Evolutionary conservation across 2,888 invertebrate species (phyloP), one percentile per base, ranked within the genome.

Genomic region (Pseudoips prasinana): DNA sequence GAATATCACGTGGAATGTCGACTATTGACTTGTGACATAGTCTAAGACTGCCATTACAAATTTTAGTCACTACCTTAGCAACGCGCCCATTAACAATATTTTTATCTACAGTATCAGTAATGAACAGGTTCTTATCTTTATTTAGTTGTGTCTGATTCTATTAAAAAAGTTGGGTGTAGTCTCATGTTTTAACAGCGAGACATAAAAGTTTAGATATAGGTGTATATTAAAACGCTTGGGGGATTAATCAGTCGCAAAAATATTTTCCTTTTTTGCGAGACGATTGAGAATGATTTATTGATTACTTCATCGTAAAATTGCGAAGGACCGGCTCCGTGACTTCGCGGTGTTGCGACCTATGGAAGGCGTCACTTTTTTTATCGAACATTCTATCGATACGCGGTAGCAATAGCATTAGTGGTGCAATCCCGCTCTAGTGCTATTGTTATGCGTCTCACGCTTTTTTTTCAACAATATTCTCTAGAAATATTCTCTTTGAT

Each of bases 1-100:
- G 79, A 78, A 70, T 73, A 74, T 67, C 58, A 65, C 46, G 55
- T 41, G 70, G 73, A 73, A 73, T 79, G 74, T 63, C 53, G 47
- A 51, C 44, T 61, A 65, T 64, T 58, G 57, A 57, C 63, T 55
- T 57, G 66, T 64, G 66, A 71, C 67, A 63, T 69, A 66, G n/a
- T n/a, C n/a, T 62, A 63, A 59, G 62, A 64, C 60, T 51, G 54
- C 54, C 35, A 49, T 49, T 58, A 55, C 56, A 49, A 63, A 64
- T 67, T 70, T 67, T 62, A 66, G 64, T 61, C 53, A 64, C 47
- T 52, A 54, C 48, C 46, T 46, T 47, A 53, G 33, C 46, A 49
- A 37, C 46, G 29, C 30, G 34, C 33, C 45, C 47, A 52, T 50
- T 50, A 34, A 41, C 30, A 39, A 52, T 45, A 51, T 48, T 51